A percentile compares a stretch with the other conserved stretches of the same genome.
These are phyloP conservation scores for Plestiodon gilberti DNA, from an alignment of 2,113 vertebrate genomes.

Conservation along the genomic window DNA sequence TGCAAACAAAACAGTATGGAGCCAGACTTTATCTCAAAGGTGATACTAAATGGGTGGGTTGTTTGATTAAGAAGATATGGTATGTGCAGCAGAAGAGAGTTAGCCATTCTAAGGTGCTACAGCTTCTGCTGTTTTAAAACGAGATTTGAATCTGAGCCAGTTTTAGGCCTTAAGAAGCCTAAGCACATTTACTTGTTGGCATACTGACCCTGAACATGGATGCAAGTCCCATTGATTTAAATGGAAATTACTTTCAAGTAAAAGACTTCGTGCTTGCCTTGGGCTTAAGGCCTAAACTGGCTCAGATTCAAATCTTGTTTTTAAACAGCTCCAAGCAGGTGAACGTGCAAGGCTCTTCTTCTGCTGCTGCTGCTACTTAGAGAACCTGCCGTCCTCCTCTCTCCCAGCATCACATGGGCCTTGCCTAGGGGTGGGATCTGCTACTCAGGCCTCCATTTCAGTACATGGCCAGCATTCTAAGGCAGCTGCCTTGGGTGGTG, in stretches of 20 bases:
- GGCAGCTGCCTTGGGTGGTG: too few species aligned
- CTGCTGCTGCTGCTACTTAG: too few species aligned
- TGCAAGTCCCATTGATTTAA: neutral
- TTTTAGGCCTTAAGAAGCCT: neutral
- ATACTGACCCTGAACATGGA: too few species aligned
- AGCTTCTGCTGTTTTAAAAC: neutral
- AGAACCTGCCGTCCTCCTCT: too few species aligned
- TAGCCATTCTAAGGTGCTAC: neutral
- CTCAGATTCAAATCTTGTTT: too few species aligned
- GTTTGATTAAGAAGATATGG: conserved; percentile 28
- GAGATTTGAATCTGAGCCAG: neutral
- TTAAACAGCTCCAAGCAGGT: too few species aligned
- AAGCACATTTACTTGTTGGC: neutral
- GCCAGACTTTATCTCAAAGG: neutral
- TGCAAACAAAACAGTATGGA: conserved; percentile 3
- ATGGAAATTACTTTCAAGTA: neutral
- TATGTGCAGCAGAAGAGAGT: neutral
- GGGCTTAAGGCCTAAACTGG: too few species aligned
- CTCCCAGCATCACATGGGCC: too few species aligned
- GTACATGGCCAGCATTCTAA: too few species aligned
- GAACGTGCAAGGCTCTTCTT: too few species aligned
- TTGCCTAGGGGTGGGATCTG: too few species aligned
- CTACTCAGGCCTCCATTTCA: too few species aligned
- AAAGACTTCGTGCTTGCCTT: neutral
- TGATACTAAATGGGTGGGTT: conserved; percentile 12